Conservation (phyloP, 2,113 vertebrate genomes). For the Phaethon lepturus region DNA sequence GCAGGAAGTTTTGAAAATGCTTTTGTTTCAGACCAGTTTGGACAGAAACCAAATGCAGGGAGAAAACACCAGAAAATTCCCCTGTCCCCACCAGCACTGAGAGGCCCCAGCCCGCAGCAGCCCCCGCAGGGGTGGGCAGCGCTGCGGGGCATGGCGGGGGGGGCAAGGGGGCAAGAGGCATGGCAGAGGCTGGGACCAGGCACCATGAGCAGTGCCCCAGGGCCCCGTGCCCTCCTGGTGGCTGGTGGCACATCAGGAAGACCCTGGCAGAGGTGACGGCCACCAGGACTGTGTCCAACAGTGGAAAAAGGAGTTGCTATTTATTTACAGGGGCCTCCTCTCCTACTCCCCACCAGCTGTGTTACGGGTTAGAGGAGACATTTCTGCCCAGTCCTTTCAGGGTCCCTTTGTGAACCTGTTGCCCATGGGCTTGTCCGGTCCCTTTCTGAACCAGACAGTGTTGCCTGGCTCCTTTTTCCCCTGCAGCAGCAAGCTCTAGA, state of each 20-base stretch:
- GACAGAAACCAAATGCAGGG: background rate
- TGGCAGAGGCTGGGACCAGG: background rate
- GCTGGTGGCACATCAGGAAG: background rate
- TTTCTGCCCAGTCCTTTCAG: background rate
- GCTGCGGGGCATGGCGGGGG: fast-evolving
- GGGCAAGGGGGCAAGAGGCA: background rate
- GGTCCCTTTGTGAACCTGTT: background rate
- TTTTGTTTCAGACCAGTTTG: background rate
- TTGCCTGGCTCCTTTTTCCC: background rate
- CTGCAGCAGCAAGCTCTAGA: background rate
- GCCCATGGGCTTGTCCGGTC: background rate
- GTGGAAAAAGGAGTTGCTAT: background rate
- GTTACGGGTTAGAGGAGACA: background rate
- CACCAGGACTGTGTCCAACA: background rate
- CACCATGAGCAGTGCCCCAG: fast-evolving
- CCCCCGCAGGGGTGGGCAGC: fast-evolving
- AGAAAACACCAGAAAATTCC: background rate
- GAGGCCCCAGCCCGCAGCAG: background rate
- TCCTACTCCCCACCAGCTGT: background rate
- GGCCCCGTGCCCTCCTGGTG: background rate
- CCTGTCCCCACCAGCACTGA: fast-evolving
- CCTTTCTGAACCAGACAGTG: background rate
- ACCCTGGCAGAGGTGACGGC: background rate
- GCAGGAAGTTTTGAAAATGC: background rate
- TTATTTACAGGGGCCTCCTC: background rate